A percentile compares a stretch with the other conserved stretches of the same genome.
Conservation (phyloP, 2,797 vertebrate genomes). For the Chelon labrosus region DNA sequence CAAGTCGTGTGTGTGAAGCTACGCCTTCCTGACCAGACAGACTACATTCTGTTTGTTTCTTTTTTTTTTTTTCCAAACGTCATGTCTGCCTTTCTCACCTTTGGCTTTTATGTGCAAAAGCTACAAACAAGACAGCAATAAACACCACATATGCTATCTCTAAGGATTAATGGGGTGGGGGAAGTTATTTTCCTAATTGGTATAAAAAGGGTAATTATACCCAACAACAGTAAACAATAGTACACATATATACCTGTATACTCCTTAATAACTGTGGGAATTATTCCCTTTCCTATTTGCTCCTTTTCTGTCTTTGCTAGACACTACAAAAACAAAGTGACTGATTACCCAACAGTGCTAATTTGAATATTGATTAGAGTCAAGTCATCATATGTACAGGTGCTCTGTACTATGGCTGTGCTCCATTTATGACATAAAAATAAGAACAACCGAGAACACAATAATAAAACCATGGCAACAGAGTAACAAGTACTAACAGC, state of each 20-base stretch:
- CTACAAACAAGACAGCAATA: conserved; percentile 45
- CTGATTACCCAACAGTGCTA: conserved; percentile 45
- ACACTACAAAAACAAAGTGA: conserved; percentile 27
- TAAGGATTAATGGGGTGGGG: conserved; percentile 32
- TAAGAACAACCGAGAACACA: conserved; percentile 37
- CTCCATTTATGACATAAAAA: conserved; percentile 70
- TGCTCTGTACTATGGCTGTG: conserved; percentile 78
- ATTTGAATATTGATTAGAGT: conserved; percentile 56
- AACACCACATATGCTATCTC: conserved; percentile 29
- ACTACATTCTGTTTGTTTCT: conserved; percentile 54
- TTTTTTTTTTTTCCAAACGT: conserved; percentile 14
- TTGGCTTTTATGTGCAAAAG: conserved; percentile 74
- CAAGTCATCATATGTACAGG: conserved; percentile 63
- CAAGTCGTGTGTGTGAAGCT: not conserved
- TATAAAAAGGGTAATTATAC: conserved; percentile 59
- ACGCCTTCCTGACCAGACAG: conserved; percentile 27
- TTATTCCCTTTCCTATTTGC: conserved; percentile 2
- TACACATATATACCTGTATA: conserved; percentile 61
- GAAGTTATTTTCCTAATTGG: conserved; percentile 24
- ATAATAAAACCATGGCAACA: conserved; percentile 51
- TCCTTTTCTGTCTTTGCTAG: conserved; percentile 15
- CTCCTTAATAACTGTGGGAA: conserved; percentile 51
- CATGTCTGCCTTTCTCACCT: conserved; percentile 34
- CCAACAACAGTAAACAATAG: conserved; percentile 60
- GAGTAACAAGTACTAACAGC: conserved; percentile 51